These are phyloP conservation scores for Steromphala cineraria DNA, from an alignment of 2,888 invertebrate genomes.

Conservation along the genomic window DNA sequence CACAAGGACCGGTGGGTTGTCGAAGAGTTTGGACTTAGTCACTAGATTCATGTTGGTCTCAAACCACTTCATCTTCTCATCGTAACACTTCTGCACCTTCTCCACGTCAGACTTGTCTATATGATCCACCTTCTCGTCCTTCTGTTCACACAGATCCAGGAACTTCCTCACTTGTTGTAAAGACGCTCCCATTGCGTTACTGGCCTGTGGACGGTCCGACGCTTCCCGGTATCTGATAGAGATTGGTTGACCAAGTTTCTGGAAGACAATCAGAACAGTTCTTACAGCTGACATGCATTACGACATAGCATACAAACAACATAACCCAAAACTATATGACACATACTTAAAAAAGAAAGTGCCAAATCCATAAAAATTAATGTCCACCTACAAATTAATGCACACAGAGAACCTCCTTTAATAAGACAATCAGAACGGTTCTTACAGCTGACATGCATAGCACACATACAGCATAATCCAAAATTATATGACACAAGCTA, in stretches of 20 bases:
- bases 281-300: not conserved
- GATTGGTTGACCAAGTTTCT: conserved; percentile 91
- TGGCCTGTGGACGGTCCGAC: conserved; percentile 85
- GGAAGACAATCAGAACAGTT: conserved; percentile 70
- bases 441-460: too few relatives aligned
- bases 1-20: conserved; percentile 84
- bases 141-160: conserved; percentile 76
- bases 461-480: too few relatives aligned
- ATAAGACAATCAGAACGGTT: too few relatives aligned
- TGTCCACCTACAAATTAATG: too few relatives aligned
- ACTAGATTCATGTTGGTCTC: conserved; percentile 82
- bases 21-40: conserved; percentile 81
- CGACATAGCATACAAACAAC: too few relatives aligned
- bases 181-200: conserved; percentile 87
- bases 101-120: conserved; percentile 83
- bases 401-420: too few relatives aligned
- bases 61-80: conserved; percentile 87
- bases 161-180: conserved; percentile 89
- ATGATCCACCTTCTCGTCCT: conserved; percentile 80
- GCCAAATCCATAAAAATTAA: too few relatives aligned
- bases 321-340: too few relatives aligned
- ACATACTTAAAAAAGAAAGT: too few relatives aligned
- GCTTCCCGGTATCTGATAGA: conserved; percentile 88
- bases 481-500: too few relatives aligned
- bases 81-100: conserved; percentile 81